phyloP scores from a whole-genome alignment of 2,113 vertebrate genomes.

The Malurus alboscapulatus region DNA sequence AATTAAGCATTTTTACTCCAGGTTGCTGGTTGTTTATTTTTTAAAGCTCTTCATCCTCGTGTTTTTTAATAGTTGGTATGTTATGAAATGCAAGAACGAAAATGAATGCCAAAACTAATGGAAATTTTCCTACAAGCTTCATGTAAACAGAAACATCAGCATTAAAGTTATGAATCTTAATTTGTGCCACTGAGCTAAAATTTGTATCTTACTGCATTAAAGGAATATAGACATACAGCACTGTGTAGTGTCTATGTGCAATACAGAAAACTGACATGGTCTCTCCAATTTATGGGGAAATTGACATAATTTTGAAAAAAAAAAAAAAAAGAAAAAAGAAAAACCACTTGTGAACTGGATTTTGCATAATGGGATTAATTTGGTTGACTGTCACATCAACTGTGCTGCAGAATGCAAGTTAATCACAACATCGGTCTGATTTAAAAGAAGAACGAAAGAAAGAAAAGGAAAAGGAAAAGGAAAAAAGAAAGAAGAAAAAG shows the following conservation, averaged over 20 bases:
- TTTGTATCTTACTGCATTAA: constrained; percentile 68
- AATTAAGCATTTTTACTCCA: constrained; percentile 39
- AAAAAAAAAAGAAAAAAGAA: constrained; percentile 39
- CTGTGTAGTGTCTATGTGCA: constrained; percentile 59
- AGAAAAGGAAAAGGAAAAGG: constrained; percentile 16
- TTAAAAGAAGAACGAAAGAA: constrained; percentile 62
- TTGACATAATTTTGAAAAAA: constrained; percentile 74
- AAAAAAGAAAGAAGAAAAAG: background rate
- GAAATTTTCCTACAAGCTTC: constrained; percentile 52
- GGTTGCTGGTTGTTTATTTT: constrained; percentile 6
- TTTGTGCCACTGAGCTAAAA: constrained; percentile 71
- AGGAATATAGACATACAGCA: constrained; percentile 63
- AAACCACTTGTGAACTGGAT: constrained; percentile 80
- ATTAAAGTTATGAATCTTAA: constrained; percentile 77
- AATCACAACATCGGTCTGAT: constrained; percentile 74
- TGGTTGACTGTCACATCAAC: constrained; percentile 80
- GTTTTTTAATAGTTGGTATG: background rate
- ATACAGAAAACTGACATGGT: constrained; percentile 75
- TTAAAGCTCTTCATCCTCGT: background rate
- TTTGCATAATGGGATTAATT: constrained; percentile 85
- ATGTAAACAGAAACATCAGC: constrained; percentile 72
- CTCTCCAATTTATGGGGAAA: constrained; percentile 77
- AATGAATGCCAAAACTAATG: constrained; percentile 48
- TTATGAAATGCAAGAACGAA: constrained; percentile 36
- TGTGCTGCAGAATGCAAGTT: constrained; percentile 74